Conservation (phyloP, 2,797 vertebrate genomes). For the Protonibea diacanthus region DNA sequence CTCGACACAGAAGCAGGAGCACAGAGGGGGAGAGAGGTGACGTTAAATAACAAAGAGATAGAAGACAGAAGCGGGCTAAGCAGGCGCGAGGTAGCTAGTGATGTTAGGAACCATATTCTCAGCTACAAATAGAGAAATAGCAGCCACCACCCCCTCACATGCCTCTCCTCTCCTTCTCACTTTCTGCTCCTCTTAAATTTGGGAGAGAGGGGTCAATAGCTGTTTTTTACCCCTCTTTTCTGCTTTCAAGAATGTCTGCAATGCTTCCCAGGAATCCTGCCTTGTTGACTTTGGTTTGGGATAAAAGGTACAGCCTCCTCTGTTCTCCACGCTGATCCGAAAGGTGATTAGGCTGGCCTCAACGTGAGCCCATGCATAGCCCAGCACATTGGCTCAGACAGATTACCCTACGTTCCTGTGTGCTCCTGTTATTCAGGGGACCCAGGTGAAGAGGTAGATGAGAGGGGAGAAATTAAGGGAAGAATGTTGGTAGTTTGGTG, state of each 20-base stretch:
- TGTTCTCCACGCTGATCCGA: slow-evolving; percentile 83
- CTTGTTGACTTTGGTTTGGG: slow-evolving; percentile 88
- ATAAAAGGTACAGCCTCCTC: slow-evolving; percentile 85
- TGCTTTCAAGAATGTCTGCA: slow-evolving; percentile 87
- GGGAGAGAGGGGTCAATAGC: slow-evolving; percentile 63
- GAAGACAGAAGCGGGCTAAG: background rate
- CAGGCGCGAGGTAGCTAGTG: background rate
- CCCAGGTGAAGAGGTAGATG: slow-evolving; percentile 60
- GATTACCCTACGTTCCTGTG: slow-evolving; percentile 76
- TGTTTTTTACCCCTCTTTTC: slow-evolving; percentile 67
- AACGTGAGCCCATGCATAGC: slow-evolving; percentile 77
- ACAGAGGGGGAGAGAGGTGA: slow-evolving; percentile 9
- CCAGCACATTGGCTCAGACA: slow-evolving; percentile 70
- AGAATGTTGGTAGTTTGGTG: slow-evolving; percentile 47
- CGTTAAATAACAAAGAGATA: slow-evolving; percentile 21
- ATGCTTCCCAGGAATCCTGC: slow-evolving; percentile 84
- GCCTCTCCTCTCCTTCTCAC: slow-evolving; percentile 39
- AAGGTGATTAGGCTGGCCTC: slow-evolving; percentile 84
- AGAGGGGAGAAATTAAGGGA: slow-evolving; percentile 57
- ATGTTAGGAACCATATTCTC: slow-evolving; percentile 4
- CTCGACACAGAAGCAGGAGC: slow-evolving; percentile 17
- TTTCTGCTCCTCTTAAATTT: slow-evolving; percentile 68
- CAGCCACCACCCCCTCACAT: background rate
- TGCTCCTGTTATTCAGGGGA: slow-evolving; percentile 72
- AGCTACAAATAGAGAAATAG: background rate